Base-by-base conservation (phyloP, 2,888 invertebrate genomes). In the Phymatocera aterrima region DNA sequence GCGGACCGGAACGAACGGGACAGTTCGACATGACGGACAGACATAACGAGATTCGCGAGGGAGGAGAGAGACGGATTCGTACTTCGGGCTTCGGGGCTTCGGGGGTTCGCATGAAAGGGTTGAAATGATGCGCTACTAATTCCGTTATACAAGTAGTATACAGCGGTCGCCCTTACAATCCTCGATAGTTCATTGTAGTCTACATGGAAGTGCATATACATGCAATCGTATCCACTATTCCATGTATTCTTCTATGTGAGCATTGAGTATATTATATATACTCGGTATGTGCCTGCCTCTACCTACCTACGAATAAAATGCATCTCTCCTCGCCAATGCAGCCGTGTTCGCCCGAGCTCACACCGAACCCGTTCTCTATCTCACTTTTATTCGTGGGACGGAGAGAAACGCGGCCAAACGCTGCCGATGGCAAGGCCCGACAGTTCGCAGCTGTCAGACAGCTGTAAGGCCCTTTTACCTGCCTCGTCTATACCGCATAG, bases 401-500 rank as follows among this genome's bases (percentile, higher is more conserved):
- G 60, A 75, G 54, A 75, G 54, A 75, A n/a, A n/a, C n/a, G n/a
- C 40, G 43, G 57, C 57, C 48, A 34, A 68, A 37, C 61, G 61
- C n/a, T 64, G 61, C 61, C 68, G 68, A 68, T 68, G n/a, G 43
- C 68, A 46, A 68, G 72, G 31, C 51, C 51, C 72, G 51, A 34
- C 72, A 72, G 60, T 43, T 75, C 75, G 90, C 90, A 90, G 90
- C 90, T 90, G 90, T 89, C 88, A 82, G 90, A 90, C 90, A 90
- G 90, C 90, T 90, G 90, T 89, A 88, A 85, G 87, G 87, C 86
- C 88, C 89, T 89, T 90, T 90, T 90, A 90, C 90, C 90, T 89
- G 89, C 86, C 86, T 81, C 75, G 57, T 75, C 40, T 75, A 54
- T 40, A 54, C 75, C 51, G 51, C 72, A 51, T 51, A 18, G 72